Evolutionary conservation across 2,113 vertebrate species (phyloP), one percentile per base, ranked within the genome.

Genomic region (Spea multiplicata): DNA sequence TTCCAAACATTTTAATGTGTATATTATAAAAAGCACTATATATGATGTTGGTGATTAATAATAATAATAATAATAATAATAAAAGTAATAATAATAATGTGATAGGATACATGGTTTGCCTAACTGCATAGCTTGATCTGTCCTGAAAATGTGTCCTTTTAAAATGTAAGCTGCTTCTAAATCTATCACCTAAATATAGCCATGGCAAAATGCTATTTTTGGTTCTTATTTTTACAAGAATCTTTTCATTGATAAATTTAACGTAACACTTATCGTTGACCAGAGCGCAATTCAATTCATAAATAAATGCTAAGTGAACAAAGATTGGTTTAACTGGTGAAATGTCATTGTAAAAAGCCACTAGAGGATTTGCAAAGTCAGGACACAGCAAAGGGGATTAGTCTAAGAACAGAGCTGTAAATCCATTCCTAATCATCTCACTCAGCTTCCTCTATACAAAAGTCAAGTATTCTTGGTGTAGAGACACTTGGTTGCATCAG

Each of bases 381-480:
- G 83, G 81, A 66, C 83, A 86, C 82, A 87, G 85, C 76, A 87
- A 87, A 86, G 82, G 87, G 83, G 84, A 88, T 88, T 86, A 87
- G 84, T 79, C 78, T 67, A 55, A 78, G 69, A 75, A 57, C 86
- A 77, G 76, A 86, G 78, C 78, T 80, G 81, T 74, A 80, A 71
- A 84, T 81, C 73, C 84, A 85, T 84, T 86, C 84, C 82, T 82
- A 84, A 86, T 87, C 87, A 85, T 49, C 45, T 83, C 76, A 90
- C 86, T 84, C 83, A 83, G 82, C 75, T 66, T 85, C 14, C 82
- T 84, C 83, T 84, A 86, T 86, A 83, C 81, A 84, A 85, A 86
- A 86, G 81, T 81, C 82, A 88, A 86, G 85, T 81, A 84, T 86
- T 50, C 80, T 81, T 84, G 71, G 81, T 84, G 83, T 84, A 86